Conservation (phyloP, 2,797 vertebrate genomes). For the Somateria mollissima region DNA sequence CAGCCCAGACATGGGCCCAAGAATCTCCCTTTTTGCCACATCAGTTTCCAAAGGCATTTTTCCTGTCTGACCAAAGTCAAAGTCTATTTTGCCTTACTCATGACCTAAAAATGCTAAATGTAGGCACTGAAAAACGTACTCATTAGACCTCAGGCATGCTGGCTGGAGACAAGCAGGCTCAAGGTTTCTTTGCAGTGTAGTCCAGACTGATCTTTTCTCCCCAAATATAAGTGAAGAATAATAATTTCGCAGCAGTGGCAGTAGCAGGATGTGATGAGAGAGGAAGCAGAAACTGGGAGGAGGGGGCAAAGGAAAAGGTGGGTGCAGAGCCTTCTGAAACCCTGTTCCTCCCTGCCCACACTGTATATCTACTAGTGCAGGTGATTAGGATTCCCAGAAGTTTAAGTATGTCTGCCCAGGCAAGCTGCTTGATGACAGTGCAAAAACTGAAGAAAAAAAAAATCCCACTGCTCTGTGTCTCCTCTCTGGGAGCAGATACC, state of each 20-base stretch:
- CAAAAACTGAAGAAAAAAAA: background rate
- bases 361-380: background rate
- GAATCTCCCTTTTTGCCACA: background rate
- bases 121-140: background rate
- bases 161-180: conserved; percentile 12
- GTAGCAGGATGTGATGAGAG: background rate
- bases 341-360: accelerated
- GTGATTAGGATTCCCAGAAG: background rate
- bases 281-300: background rate
- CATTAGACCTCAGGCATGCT: background rate
- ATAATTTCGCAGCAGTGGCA: background rate
- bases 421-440: background rate
- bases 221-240: background rate
- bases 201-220: background rate
- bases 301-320: background rate
- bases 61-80: background rate
- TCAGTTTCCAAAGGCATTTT: background rate
- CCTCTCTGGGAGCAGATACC: background rate
- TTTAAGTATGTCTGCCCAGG: background rate
- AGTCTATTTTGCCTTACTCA: background rate
- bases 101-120: background rate
- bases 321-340: background rate
- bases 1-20: background rate
- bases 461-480: accelerated
- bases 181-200: background rate